Evolutionary conservation across 2,113 vertebrate species (phyloP), one percentile per base, ranked within the genome.

Genomic region (Speoplatyrhinus poulsoni): DNA sequence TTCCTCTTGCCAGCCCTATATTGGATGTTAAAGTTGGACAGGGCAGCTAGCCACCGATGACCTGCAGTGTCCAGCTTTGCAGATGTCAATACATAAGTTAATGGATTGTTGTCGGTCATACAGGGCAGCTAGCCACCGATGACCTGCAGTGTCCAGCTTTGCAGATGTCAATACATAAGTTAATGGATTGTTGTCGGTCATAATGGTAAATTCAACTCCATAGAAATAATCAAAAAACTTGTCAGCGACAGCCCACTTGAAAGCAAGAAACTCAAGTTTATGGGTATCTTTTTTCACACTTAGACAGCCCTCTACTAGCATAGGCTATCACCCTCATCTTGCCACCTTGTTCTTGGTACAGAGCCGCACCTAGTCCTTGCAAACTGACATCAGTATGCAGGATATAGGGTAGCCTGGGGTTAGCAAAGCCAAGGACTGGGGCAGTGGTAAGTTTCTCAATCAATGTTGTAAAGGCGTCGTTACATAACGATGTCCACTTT

Each of bases 311-410:
- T 50, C 46, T 50, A 12, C 57, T 61, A 12, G n/a, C 67, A 50
- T 61, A 69, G 17, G 67, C 59, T 7, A 26, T 61, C 3, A 54
- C 67, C 10, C 9, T 61, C 9, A 61, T 9, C 9, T 59, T 4
- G 3, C 60, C 49, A 4, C 52, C 55, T 12, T 65, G 70, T 19
- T 72, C 46, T 16, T 72, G 70, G 7, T 65, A 65, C 11, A 72
- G 32, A 16, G 55, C 70, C 6, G 62, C 62, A 19, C 62, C 70
- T 7, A 72, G 62, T 11, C 48, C 33, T n/a, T 47, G 26, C 4
- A 53, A 6, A n/a, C 73, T 69, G 9, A 60, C 53, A 69, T 75
- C 66, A 3, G 46, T 58, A 11, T 75, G 66, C 7, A 64, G 7
- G 3, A 62, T 41, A 13, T 59, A 60, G 7, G 48, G 61, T 16